Evolutionary conservation across 2,797 vertebrate genomes (phyloP), one percentile per base, ranked within the genome.

Genomic region (Eulemur mongoz): DNA sequence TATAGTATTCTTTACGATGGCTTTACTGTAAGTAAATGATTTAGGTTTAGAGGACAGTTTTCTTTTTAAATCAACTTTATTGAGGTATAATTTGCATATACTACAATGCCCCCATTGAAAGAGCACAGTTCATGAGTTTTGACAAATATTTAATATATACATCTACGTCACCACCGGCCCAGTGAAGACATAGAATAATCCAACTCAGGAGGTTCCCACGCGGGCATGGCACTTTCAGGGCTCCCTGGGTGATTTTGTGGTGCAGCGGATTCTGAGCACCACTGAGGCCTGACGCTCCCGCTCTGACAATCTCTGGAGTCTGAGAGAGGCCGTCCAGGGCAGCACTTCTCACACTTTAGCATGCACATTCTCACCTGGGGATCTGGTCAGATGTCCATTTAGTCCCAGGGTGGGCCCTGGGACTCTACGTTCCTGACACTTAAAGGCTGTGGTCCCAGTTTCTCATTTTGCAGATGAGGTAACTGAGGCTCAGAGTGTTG

Each of bases 21-120:
- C 23, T 89, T 93, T 38, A 80, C 9, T 80, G 6, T 27, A 52
- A 81, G 70, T 67, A 48, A 59, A 50, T 61, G 67, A 72, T 48
- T 82, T 61, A 40, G 27, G 32, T 57, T 54, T 40, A 45, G n/a
- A 6, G 23, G 35, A 67, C 18, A 70, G 23, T 27, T 89, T 87
- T 92, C 25, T 59, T 93, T 83, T 38, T 35, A 81, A 67, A 63
- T 81, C 20, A 57, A 35, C 9, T 65, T 88, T 81, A 52, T 35
- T 87, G 70, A 92, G 79, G 20, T 40, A 23, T 67, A 76, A 52
- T 91, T 73, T 73, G 25, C 40, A 70, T 57, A 52, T 40, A 78
- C 17, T 50, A n/a, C 32, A 72, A 32, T 14, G 7, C 5, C 38
- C 32, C 17, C 40, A 59, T 11, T 48, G 25, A 40, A 90, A 95